phyloP scores from a whole-genome alignment of 2,113 vertebrate species.

The Myiagra hebetior region DNA sequence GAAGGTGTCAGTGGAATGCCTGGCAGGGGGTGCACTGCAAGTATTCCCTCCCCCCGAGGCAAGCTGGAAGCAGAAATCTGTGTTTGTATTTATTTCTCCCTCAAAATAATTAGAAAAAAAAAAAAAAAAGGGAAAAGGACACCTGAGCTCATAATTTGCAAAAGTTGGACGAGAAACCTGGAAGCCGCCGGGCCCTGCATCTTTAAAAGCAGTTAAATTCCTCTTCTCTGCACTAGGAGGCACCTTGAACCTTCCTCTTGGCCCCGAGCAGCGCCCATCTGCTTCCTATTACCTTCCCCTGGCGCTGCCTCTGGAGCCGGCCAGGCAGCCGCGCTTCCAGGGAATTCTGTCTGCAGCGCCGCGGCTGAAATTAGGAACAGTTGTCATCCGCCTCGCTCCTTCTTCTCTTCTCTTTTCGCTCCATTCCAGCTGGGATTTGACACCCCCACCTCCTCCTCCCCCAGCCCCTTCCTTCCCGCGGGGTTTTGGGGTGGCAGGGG shows the following conservation, averaged over 20 bases:
- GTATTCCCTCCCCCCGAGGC: background rate
- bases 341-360: constrained; percentile 64
- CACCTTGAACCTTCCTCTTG: constrained; percentile 67
- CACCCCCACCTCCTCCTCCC: too few species aligned
- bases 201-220: constrained; percentile 67
- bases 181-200: background rate
- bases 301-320: background rate
- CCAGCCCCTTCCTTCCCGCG: rapidly evolving
- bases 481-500: background rate
- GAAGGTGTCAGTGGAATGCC: background rate
- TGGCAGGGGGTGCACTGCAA: background rate
- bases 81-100: constrained; percentile 31
- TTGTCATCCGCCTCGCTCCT: constrained; percentile 6
- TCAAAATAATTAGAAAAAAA: too few species aligned
- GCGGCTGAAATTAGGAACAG: constrained; percentile 52
- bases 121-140: background rate
- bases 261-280: constrained; percentile 52
- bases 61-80: background rate
- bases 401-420: background rate
- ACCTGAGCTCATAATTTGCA: constrained; percentile 54
- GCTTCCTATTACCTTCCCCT: constrained; percentile 67
- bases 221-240: constrained; percentile 62
- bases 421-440: background rate
- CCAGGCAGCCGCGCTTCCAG: constrained; percentile 46
- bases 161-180: constrained; percentile 54